A percentile compares a stretch with the other conserved stretches of the same genome.
phyloP scores from a whole-genome alignment of 1,140 invertebrate species.

The Drosophila littoralis region DNA sequence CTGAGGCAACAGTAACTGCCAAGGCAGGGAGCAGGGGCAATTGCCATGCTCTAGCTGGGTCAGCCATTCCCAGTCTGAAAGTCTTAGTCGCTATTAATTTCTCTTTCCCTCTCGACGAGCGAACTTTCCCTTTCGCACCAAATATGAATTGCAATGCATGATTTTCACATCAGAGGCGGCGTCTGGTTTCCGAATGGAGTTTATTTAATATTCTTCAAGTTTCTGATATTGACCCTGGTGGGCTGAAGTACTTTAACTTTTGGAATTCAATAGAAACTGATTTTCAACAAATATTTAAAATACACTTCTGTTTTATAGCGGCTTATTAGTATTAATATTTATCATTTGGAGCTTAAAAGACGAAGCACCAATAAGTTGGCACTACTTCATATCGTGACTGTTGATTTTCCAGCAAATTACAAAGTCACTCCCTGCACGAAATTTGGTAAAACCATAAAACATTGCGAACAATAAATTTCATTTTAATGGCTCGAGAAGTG shows the following conservation, averaged over 20 bases:
- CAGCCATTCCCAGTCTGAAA: slow-evolving; percentile 58
- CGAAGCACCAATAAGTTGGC: slow-evolving; percentile 51
- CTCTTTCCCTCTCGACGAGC: slow-evolving; percentile 1
- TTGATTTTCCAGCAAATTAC: slow-evolving; percentile 70
- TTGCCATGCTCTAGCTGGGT: slow-evolving; percentile 19
- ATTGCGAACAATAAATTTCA: slow-evolving; percentile 75
- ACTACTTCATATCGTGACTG: slow-evolving; percentile 46
- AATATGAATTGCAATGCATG: slow-evolving; percentile 58
- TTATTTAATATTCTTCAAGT: not conserved
- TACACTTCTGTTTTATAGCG: not conserved
- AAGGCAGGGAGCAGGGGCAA: not conserved
- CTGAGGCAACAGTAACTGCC: slow-evolving; percentile 47
- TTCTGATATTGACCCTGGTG: not conserved
- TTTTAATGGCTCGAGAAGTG: slow-evolving; percentile 76
- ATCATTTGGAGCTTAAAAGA: slow-evolving; percentile 19
- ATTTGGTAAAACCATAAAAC: slow-evolving; percentile 70
- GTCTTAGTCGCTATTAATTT: slow-evolving; percentile 76
- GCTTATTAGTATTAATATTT: not conserved
- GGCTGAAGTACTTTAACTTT: too few relatives aligned
- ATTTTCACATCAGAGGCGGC: slow-evolving; percentile 14
- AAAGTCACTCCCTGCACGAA: slow-evolving; percentile 54
- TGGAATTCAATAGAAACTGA: too few relatives aligned
- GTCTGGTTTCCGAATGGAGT: slow-evolving; percentile 2
- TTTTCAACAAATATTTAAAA: not conserved
- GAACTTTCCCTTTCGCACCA: slow-evolving; percentile 43